Base-by-base conservation (phyloP, 2,113 vertebrate genomes). In the Ancistrus triradiatus region DNA sequence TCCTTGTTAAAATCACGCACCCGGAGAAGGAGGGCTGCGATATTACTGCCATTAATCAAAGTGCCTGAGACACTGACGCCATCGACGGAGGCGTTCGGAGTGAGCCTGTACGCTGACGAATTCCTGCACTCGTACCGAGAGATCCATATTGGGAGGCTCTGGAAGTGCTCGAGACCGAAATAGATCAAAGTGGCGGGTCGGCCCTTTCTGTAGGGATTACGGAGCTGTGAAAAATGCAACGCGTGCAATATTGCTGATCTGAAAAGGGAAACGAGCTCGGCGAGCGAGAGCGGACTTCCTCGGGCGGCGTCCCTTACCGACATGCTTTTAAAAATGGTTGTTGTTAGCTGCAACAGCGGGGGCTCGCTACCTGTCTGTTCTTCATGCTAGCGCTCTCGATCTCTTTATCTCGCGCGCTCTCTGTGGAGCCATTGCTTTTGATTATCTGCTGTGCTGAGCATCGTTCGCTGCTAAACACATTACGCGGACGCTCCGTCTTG, bases 241-340 rank as follows among this genome's bases (percentile, higher is more conserved):
- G 68, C 69, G 68, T 61, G 59, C 76, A 72, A 73, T 83, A 65
- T 81, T 81, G 78, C 72, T 78, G 70, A 76, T 80, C 35, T 77
- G 44, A 48, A 68, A 58, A 63, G 59, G 49, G 4, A 74, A 67
- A 65, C 51, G 69, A 55, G n/a, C 40, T 27, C 24, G 18, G 57
- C 14, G 11, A 33, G 43, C 42, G 33, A 22, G 44, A 28, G 13
- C 43, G 9, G 7, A 43, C n/a, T 68, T 42, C 47, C 21, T 31
- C 40, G 27, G 19, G 38, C 57, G 21, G 38, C 13, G 10, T 28
- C 7, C 14, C 8, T 24, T 27, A 6, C 21, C 27, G 27, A 31
- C 3, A 31, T 7, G 27, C 27, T 31, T 3, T n/a, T n/a, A n/a
- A 19, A 46, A 33, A 46, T 58, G n/a, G 2, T 53, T 47, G 42